Conservation (phyloP, 2,113 vertebrate species). For the Crypturellus undulatus region DNA sequence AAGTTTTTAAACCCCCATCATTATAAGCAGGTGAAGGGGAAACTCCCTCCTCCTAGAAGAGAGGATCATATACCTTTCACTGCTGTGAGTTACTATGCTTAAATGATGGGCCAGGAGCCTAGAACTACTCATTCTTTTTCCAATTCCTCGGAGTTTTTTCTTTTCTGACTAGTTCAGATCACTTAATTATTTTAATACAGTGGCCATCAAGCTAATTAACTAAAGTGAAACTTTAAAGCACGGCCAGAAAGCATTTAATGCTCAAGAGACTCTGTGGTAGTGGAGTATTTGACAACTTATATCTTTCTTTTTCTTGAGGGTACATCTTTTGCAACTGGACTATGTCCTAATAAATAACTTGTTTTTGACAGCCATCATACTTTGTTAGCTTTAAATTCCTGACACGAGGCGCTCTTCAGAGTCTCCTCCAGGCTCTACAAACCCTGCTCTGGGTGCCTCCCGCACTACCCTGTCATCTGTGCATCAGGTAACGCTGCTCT, state of each 20-base stretch:
- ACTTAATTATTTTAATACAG: not conserved
- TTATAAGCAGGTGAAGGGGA: not conserved
- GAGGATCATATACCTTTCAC: not conserved
- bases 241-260: not conserved
- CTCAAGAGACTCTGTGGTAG: not conserved
- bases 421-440: not conserved
- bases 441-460: not conserved
- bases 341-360: not conserved
- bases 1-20: not conserved
- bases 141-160: not conserved
- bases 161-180: not conserved
- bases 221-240: not conserved
- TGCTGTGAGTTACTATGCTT: not conserved
- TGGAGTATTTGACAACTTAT: not conserved
- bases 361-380: not conserved
- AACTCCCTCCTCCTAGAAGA: not conserved
- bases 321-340: not conserved
- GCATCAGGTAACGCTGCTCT: not conserved
- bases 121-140: not conserved
- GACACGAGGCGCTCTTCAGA: not conserved
- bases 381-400: constrained; percentile 15
- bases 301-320: not conserved
- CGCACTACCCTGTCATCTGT: not conserved
- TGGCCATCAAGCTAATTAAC: not conserved
- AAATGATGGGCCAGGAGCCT: not conserved